A percentile compares a stretch with the other conserved stretches of the same genome.
These are phyloP conservation scores for Hemaris fuciformis DNA, from an alignment of 2,888 invertebrate species.

Conservation along the genomic window DNA sequence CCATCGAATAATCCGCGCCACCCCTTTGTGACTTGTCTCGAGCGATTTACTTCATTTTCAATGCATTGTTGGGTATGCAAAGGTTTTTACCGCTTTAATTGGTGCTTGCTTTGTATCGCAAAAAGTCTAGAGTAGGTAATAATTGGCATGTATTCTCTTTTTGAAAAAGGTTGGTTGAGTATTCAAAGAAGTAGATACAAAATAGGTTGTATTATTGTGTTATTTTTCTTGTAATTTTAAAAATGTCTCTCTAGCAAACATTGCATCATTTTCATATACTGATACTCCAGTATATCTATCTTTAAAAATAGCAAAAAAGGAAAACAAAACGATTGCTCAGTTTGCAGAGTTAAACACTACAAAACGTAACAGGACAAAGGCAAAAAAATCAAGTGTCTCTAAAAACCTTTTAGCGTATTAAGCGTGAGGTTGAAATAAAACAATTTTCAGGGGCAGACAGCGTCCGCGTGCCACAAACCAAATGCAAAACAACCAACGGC, in stretches of 20 bases:
- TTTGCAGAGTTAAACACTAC: neutral
- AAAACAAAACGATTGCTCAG: neutral
- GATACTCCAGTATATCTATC: too few relatives aligned
- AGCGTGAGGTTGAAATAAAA: conserved; percentile 20
- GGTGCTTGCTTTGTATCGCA: neutral
- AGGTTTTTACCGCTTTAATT: neutral
- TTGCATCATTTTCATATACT: too few relatives aligned
- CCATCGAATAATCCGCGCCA: neutral
- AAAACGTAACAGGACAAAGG: neutral
- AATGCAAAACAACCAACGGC: conserved; percentile 23
- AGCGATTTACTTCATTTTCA: neutral
- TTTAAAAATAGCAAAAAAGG: too few relatives aligned
- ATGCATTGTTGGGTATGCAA: neutral
- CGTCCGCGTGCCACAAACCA: conserved; percentile 24
- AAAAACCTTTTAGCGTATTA: conserved; percentile 18
- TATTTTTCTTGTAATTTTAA: too few relatives aligned
- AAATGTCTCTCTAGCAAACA: too few relatives aligned
- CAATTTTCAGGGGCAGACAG: conserved; percentile 26
- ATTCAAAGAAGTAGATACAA: too few relatives aligned
- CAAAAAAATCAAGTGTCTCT: neutral
- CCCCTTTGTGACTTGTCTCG: neutral
- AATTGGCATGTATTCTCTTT: too few relatives aligned
- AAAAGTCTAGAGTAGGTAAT: neutral
- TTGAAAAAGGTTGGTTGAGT: too few relatives aligned
- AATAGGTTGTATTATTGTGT: too few relatives aligned